A percentile compares a stretch with the other conserved stretches of the same genome.
These are phyloP conservation scores for Stenodema calcarata DNA, from an alignment of 2,888 invertebrate species.

Conservation along the genomic window DNA sequence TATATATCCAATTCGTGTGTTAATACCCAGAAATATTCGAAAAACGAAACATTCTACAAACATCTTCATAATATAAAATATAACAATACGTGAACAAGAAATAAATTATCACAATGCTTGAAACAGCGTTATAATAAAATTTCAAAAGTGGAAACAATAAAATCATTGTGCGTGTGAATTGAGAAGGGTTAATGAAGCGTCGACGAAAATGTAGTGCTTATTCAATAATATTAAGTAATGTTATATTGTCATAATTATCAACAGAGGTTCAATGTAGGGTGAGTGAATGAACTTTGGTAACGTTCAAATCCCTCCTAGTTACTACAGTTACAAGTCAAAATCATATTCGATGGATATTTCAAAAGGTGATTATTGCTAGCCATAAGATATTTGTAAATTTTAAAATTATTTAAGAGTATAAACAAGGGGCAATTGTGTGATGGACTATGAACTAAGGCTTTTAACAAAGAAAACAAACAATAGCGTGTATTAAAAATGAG, in stretches of 20 bases:
- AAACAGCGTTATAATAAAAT: background rate
- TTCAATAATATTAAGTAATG: background rate
- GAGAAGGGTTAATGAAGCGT: background rate
- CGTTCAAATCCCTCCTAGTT: background rate
- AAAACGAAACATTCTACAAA: background rate
- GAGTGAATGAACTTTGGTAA: background rate
- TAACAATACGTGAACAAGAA: background rate
- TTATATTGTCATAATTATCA: too few species aligned
- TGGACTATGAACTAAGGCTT: too few species aligned
- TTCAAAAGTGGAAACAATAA: background rate
- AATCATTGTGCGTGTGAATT: background rate
- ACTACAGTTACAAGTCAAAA: too few species aligned
- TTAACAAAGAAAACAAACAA: too few species aligned
- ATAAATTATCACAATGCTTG: background rate
- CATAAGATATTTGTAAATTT: too few species aligned
- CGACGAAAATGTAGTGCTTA: background rate
- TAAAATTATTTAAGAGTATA: too few species aligned
- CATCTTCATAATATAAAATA: background rate
- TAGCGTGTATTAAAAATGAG: too few species aligned
- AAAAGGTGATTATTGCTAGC: too few species aligned
- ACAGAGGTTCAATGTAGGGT: background rate
- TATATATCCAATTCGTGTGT: background rate
- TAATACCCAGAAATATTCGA: background rate
- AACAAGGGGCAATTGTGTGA: too few species aligned
- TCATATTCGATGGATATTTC: too few species aligned